A percentile compares a stretch with the other conserved stretches of the same genome.
Conservation (phyloP, 2,888 invertebrate genomes). For the Steinernema scapterisci region DNA sequence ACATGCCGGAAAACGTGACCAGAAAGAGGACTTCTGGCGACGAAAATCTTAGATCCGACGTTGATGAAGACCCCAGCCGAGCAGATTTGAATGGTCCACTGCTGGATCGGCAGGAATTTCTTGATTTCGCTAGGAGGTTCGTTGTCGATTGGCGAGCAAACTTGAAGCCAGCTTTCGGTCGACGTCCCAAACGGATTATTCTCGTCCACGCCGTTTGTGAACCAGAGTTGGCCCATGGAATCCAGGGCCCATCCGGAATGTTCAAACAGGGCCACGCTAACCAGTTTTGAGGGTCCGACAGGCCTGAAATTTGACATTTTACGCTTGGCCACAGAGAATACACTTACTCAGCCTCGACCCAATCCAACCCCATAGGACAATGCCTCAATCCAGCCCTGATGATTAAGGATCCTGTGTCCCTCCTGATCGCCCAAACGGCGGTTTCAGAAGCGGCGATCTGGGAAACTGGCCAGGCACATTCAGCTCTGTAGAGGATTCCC, state of each 20-base stretch:
- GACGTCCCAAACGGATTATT: slow-evolving; percentile 43
- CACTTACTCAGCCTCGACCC: slow-evolving; percentile 45
- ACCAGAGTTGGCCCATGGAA: slow-evolving; percentile 43
- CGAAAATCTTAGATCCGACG: slow-evolving; percentile 40
- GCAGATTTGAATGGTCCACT: slow-evolving; percentile 46
- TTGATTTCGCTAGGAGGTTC: slow-evolving; percentile 27
- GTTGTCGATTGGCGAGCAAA: slow-evolving; percentile 35
- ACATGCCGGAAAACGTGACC: slow-evolving; percentile 37
- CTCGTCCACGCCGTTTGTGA: slow-evolving; percentile 48
- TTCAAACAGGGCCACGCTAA: slow-evolving; percentile 43
- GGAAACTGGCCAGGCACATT: slow-evolving; percentile 41
- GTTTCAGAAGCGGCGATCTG: slow-evolving; percentile 48
- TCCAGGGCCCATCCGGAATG: slow-evolving; percentile 45
- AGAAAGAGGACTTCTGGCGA: slow-evolving; percentile 40
- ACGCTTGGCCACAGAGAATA: too few species aligned
- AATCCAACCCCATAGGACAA: slow-evolving; percentile 51
- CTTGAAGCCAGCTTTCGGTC: slow-evolving; percentile 30
- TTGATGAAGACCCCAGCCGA: slow-evolving; percentile 44
- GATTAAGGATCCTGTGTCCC: slow-evolving; percentile 41
- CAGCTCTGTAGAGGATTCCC: slow-evolving; percentile 48
- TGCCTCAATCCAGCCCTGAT: slow-evolving; percentile 44
- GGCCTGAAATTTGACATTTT: slow-evolving; percentile 34
- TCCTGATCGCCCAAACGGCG: slow-evolving; percentile 48
- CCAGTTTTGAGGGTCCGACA: slow-evolving; percentile 43
- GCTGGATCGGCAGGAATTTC: slow-evolving; percentile 37